Percentiles rank a stretch among this genome's conserved stretches.
phyloP scores from a whole-genome alignment of 2,888 invertebrate species.

The Smittia sp. region DNA sequence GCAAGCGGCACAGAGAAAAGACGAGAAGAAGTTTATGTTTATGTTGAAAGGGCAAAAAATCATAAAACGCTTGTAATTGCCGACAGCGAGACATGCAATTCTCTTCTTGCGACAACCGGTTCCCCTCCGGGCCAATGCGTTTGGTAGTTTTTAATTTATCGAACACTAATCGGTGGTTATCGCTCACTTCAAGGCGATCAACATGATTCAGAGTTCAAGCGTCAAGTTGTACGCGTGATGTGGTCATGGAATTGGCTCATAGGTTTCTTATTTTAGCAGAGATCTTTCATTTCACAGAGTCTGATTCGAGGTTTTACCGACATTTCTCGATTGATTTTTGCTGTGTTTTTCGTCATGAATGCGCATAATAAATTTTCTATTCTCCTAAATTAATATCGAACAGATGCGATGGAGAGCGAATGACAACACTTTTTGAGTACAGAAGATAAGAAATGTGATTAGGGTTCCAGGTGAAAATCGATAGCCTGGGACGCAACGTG shows the following conservation, averaged over 20 bases:
- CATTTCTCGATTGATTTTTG: background rate
- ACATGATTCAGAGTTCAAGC: no score
- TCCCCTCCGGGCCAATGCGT: background rate
- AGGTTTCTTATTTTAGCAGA: no score
- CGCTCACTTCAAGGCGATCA: no score
- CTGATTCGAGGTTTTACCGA: no score
- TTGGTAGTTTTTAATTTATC: background rate
- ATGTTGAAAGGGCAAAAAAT: background rate
- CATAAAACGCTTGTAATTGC: conserved; percentile 11
- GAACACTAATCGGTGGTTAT: background rate
- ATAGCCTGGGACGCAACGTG: no score
- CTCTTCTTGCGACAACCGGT: background rate
- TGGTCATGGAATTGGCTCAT: no score
- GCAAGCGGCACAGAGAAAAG: background rate
- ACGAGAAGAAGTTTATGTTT: conserved; percentile 5
- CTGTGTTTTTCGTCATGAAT: background rate
- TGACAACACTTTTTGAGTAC: no score
- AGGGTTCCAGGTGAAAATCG: no score
- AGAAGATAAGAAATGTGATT: no score
- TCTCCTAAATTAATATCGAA: background rate
- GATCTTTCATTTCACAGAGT: no score
- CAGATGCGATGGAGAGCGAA: background rate
- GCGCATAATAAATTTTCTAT: background rate
- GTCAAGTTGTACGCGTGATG: no score
- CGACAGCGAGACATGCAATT: background rate